Evolutionary conservation across 2,888 invertebrate genomes (phyloP).

Genomic region (Lasioglossum zephyrum): DNA sequence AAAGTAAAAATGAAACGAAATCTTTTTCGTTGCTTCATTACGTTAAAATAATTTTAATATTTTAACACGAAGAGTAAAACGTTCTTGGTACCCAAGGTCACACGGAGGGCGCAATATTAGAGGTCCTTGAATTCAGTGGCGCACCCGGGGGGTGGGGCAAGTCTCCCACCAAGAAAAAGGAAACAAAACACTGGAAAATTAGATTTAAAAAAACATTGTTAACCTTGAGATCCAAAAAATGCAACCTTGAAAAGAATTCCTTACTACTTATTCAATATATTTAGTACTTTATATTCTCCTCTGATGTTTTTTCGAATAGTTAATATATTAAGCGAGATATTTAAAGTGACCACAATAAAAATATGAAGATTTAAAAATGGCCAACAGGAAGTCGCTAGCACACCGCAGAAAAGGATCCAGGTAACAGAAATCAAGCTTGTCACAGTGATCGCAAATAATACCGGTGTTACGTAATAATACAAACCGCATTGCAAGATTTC

Average conservation of each 20-base stretch:
- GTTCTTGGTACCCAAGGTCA: background rate
- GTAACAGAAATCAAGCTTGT: constrained; percentile 44
- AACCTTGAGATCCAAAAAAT: background rate
- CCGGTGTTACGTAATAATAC: constrained; percentile 30
- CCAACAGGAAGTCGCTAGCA: constrained; percentile 25
- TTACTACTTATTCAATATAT: background rate
- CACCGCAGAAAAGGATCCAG: constrained; percentile 37
- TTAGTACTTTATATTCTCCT: background rate
- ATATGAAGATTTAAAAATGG: background rate
- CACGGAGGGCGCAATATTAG: background rate
- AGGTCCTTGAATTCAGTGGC: background rate
- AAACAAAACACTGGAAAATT: background rate
- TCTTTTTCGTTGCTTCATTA: background rate
- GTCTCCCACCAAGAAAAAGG: no score
- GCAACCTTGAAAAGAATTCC: background rate
- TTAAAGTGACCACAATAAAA: background rate
- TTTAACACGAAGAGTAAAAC: background rate
- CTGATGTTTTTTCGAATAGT: background rate
- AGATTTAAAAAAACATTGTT: background rate
- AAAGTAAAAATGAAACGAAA: background rate
- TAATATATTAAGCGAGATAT: background rate
- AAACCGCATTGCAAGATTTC: constrained; percentile 28
- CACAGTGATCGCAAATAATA: constrained; percentile 34
- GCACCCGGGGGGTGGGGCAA: no score
- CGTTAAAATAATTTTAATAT: background rate